Base-by-base conservation (phyloP, 1,140 invertebrate genomes). In the Aplysia californica region DNA sequence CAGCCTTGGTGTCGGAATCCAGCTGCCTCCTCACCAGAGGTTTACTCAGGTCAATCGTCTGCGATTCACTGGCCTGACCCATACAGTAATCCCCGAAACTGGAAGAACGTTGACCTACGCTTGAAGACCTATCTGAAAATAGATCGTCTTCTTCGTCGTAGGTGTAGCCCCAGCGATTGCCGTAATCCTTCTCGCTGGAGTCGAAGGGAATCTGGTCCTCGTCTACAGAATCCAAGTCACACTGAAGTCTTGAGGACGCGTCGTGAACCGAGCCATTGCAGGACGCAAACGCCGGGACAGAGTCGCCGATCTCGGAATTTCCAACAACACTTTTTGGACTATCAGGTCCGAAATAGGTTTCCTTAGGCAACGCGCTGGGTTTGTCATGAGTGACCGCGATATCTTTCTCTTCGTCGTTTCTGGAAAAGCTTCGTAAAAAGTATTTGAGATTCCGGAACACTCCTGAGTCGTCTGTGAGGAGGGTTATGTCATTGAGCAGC, bases 41-140 rank as follows among this genome's bases (percentile, higher is more conserved):
- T 55, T 33, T 39, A 26, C 72, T 75, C 33, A 75, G 26, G 29
- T 75, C 72, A 29, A 75, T 75, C n/a, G 55, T 61, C 38, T 74
- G 71, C 1, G 71, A 74, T 5, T 65, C 72, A 18, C 10, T 41
- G 23, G 72, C n/a, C 23, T 64, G 39, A 21, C 72, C 72, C 72
- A 75, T 75, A 50, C 72, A 75, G 35, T 75, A 75, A 15, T 75
- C 72, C 39, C 72, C 72, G 31, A 75, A 75, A 41, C 72, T 75
- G 21, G 72, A 75, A 33, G 72, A 75, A 18, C 26, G 58, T 6
- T 59, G 59, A 5, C 59, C 61, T n/a, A n/a, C n/a, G n/a, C n/a
- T n/a, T n/a, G n/a, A n/a, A n/a, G n/a, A n/a, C n/a, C n/a, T n/a
- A 10, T 75, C 72, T 3, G 72, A 75, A 18, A 26, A 44, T n/a